Base-by-base conservation (phyloP, 64 coral and sea anemone genomes). In the Astreopora myriophthalma region DNA sequence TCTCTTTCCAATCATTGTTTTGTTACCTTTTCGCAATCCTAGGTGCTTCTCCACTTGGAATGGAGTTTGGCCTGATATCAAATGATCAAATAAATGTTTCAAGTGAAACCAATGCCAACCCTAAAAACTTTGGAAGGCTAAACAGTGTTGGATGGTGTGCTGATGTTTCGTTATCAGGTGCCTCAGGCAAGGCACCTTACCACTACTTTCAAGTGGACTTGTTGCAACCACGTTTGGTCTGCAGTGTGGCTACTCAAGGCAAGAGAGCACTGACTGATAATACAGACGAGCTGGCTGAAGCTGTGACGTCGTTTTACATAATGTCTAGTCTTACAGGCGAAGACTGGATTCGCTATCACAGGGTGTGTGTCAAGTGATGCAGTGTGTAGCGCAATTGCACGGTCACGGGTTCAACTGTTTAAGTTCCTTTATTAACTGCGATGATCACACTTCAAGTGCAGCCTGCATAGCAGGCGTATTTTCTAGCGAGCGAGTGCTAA, bases 61-160 rank as follows among this genome's bases (percentile, higher is more conserved):
- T 79, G 48, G 44, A 79, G 48, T 57, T 51, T 57, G 75, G 75
- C 44, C 17, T 79, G 24, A 55, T 79, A 79, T 0, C 3, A 28
- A 31, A 79, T 24, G 9, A 16, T 2, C 75, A 79, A 44, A 79
- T 79, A 20, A 19, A 29, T 0, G 75, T 46, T 32, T 79, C 75
- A 58, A 57, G 75, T 33, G 46, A 79, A 12, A 57, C 14, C 0
- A 5, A 11, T 4, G 5, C 0, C 8, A 55, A 57, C n/a, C 3
- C 29, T 1, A 79, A 57, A 79, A 19, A 79, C 16, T 79, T 46
- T 46, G 48, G 75, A 14, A 28, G 75, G 33, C 32, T 79, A 52
- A 79, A 79, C 44, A 79, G 16, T 55, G 26, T 14, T 8, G 75
- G 75, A 49, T 79, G 75, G 75, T 79, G 75, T 55, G 75, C 44